phyloP scores from a whole-genome alignment of 1,140 invertebrate genomes.

The Drosophila bocki region DNA sequence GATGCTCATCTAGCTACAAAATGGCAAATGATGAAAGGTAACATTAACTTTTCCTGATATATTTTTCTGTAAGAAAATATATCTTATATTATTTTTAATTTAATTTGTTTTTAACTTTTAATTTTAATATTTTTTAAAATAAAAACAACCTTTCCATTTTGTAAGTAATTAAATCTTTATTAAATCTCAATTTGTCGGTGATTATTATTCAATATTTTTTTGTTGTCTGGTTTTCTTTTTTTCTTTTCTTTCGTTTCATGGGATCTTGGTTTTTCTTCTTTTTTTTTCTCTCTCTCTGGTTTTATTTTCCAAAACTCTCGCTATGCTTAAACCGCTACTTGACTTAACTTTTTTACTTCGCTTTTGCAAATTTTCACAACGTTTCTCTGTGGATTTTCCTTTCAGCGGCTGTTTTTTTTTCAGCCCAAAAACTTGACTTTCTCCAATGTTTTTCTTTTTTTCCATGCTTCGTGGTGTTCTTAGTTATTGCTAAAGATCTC shows the following conservation, averaged over 20 bases:
- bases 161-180: constrained; percentile 82
- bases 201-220: constrained; percentile 80
- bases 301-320: constrained; percentile 47
- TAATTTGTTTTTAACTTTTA: no score
- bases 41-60: neutral
- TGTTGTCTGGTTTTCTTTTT: constrained; percentile 37
- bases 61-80: neutral
- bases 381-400: constrained; percentile 21
- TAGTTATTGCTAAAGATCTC: constrained; percentile 62
- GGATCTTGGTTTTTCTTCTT: constrained; percentile 18
- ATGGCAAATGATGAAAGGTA: no score
- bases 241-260: constrained; percentile 18
- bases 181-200: constrained; percentile 82
- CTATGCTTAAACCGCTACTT: constrained; percentile 68
- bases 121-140: neutral
- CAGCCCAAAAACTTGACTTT: constrained; percentile 30
- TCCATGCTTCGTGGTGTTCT: constrained; percentile 42
- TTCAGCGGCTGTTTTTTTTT: constrained; percentile 9
- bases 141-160: constrained; percentile 26
- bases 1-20: no score
- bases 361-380: constrained; percentile 56
- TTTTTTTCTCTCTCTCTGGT: neutral
- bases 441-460: constrained; percentile 30
- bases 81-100: neutral
- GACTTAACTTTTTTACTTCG: constrained; percentile 48